phyloP scores from a whole-genome alignment of 1,140 invertebrate species.

The Aphaenogaster ashmeadi region DNA sequence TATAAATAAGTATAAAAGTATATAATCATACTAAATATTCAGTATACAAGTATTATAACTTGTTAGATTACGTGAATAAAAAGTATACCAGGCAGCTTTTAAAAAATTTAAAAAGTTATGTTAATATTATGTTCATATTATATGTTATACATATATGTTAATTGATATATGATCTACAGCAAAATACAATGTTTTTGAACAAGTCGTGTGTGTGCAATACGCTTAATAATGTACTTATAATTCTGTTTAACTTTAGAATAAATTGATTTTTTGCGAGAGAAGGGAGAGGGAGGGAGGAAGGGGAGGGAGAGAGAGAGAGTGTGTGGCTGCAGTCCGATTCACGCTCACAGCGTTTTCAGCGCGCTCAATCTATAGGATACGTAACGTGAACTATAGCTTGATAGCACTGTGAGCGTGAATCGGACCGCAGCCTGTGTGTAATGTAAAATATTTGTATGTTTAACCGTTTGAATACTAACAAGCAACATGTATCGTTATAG shows the following conservation, averaged over 20 bases:
- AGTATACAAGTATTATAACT: slow-evolving; percentile 38
- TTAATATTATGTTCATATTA: slow-evolving; percentile 51
- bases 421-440: no score
- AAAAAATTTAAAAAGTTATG: slow-evolving; percentile 53
- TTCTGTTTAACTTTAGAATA: slow-evolving; percentile 22
- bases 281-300: not conserved
- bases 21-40: slow-evolving; percentile 32
- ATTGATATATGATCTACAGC: slow-evolving; percentile 3
- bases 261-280: slow-evolving; percentile 7
- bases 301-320: no score
- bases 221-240: not conserved
- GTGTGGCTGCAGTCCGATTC: no score
- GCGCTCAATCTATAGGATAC: no score
- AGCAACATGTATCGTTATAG: not conserved
- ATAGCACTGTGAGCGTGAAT: no score
- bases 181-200: slow-evolving; percentile 3
- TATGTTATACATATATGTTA: slow-evolving; percentile 35
- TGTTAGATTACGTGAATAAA: slow-evolving; percentile 14
- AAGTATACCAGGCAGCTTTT: slow-evolving; percentile 41
- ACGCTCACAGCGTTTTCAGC: no score
- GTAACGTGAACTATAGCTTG: no score
- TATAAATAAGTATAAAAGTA: slow-evolving; percentile 55
- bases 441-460: not conserved
- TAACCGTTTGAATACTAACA: not conserved
- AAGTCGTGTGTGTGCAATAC: not conserved